Conservation (phyloP, 1,140 invertebrate species). For the Cydia fagiglandana region DNA sequence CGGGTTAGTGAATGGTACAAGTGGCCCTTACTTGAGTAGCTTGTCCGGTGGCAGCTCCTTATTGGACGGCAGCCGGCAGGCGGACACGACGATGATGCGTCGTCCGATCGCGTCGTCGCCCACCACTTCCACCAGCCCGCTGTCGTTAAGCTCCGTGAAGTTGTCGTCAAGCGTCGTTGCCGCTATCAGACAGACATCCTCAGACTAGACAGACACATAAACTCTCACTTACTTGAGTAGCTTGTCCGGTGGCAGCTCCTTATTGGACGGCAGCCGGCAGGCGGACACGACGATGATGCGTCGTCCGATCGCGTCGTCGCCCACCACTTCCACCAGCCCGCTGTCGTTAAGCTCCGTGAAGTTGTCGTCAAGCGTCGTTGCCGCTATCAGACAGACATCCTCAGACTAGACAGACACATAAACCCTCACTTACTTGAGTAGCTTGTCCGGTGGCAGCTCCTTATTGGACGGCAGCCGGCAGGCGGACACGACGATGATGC, state of each 20-base stretch:
- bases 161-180: conserved; percentile 49
- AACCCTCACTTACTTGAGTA: conserved; percentile 86
- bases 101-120: conserved; percentile 94
- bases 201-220: too few relatives aligned
- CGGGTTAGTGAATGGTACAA: too few relatives aligned
- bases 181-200: too few relatives aligned
- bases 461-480: conserved; percentile 94
- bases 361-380: conserved; percentile 49
- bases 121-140: conserved; percentile 93
- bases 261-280: conserved; percentile 93
- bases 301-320: conserved; percentile 93
- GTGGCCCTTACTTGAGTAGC: conserved; percentile 90
- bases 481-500: conserved; percentile 97
- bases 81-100: conserved; percentile 96
- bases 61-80: conserved; percentile 94
- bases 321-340: conserved; percentile 94
- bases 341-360: conserved; percentile 87
- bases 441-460: conserved; percentile 89
- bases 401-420: too few relatives aligned
- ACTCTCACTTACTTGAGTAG: conserved; percentile 86
- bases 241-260: conserved; percentile 89
- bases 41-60: conserved; percentile 90
- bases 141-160: conserved; percentile 86
- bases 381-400: too few relatives aligned
- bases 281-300: conserved; percentile 98